phyloP scores from a whole-genome alignment of 1,140 invertebrate species.

The Zaprionus ghesquierei region DNA sequence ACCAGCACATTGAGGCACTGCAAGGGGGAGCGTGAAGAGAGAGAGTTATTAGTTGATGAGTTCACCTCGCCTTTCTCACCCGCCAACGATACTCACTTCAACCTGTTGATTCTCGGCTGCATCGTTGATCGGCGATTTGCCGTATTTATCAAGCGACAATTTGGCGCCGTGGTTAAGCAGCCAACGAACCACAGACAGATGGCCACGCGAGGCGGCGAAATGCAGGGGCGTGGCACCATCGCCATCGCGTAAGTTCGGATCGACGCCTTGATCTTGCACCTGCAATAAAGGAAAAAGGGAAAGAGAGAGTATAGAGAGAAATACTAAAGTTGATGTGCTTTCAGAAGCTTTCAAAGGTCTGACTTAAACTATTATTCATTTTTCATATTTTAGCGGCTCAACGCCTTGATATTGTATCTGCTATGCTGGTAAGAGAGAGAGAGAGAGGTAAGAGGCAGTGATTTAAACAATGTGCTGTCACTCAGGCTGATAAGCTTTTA shows the following conservation, averaged over 20 bases:
- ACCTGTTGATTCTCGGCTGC: constrained; percentile 94
- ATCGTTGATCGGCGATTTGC: constrained; percentile 94
- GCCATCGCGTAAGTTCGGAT: constrained; percentile 91
- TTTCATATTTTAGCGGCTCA: no score
- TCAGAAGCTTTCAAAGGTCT: no score
- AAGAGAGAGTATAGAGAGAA: neutral
- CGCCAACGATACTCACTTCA: constrained; percentile 86
- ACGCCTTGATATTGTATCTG: no score
- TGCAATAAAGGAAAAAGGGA: constrained; percentile 59
- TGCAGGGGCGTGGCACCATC: constrained; percentile 92
- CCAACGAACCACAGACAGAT: constrained; percentile 92
- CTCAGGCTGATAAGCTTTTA: no score
- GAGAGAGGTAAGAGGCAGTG: no score
- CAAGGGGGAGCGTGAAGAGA: neutral
- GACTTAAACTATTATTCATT: no score
- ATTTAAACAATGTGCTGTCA: no score
- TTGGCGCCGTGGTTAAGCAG: constrained; percentile 90
- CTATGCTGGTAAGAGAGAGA: no score
- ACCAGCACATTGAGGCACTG: constrained; percentile 90
- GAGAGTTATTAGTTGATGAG: neutral
- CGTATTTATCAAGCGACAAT: constrained; percentile 91
- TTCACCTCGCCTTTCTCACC: neutral
- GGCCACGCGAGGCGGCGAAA: constrained; percentile 91
- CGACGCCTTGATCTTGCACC: constrained; percentile 91
- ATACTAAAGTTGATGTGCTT: no score